Base-by-base conservation (phyloP, 2,888 invertebrate species). In the Eupithecia dodoneata region DNA sequence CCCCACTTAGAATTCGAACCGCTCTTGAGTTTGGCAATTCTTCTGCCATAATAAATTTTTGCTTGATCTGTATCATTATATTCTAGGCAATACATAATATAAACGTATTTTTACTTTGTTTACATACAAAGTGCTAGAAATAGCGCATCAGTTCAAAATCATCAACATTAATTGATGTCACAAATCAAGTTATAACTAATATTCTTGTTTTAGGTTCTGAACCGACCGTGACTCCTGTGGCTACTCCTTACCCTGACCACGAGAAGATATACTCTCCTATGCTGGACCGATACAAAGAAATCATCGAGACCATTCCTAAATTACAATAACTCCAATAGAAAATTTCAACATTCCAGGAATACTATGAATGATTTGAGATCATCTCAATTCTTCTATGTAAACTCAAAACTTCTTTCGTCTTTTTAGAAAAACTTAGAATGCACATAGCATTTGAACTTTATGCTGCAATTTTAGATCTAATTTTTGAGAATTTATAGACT, bases 231-330 rank as follows among this genome's bases (percentile, higher is more conserved):
- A 83, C 92, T 0, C 94, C 94, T 0, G 95, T 96, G 9, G 98
- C 97, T 82, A 96, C 96, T 70, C 98, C 98, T 0, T 97, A 96
- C 87, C 94, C 96, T 7, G 98, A 98, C 89, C 97, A 97, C 73
- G 96, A 96, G 65, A 92, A 96, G 84, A 97, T 98, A 82, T 98
- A 98, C 90, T 94, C 93, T 65, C 97, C 97, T 0, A 97, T 98
- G 97, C 87, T 97, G 41, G 88, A 93, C 3, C 95, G 97, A 76
- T 98, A 97, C 91, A 94, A 96, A 47, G 71, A 89, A 30, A 82
- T 93, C 73, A 83, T 94, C 0, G 80, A 89, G n/a, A 82, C 85
- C 73, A 87, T 95, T 75, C 94, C 95, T 7, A 89, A 87, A 77
- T 83, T 93, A 9, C 83, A 82, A 2, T 88, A 84, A 77, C n/a